A percentile compares a stretch with the other conserved stretches of the same genome.
Conservation (phyloP, 2,113 vertebrate genomes). For the Pitta sordida region DNA sequence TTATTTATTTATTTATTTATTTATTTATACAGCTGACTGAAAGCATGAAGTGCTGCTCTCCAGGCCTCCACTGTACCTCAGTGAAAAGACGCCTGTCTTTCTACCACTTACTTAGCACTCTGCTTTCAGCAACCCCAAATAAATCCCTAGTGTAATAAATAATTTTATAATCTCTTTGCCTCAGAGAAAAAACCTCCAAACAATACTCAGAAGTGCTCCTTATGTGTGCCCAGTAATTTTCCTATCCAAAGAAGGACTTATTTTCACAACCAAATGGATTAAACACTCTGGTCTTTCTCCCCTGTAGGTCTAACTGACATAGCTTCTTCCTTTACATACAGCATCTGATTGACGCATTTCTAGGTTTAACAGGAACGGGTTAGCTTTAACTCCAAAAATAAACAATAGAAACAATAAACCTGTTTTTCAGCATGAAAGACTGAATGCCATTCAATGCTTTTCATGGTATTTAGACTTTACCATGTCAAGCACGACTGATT, state of each 20-base stretch:
- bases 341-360: neutral
- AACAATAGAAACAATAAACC: neutral
- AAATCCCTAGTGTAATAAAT: neutral
- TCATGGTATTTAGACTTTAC: conserved; percentile 6
- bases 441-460: neutral
- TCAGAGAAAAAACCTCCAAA: neutral
- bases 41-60: neutral
- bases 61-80: neutral
- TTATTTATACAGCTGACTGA: neutral
- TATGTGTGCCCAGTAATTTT: neutral
- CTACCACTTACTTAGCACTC: neutral
- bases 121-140: neutral
- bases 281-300: neutral
- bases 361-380: neutral
- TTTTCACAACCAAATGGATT: neutral
- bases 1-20: too few relatives aligned
- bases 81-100: neutral
- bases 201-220: neutral
- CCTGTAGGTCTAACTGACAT: neutral
- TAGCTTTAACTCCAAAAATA: neutral
- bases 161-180: neutral
- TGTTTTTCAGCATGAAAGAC: neutral
- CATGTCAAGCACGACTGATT: neutral
- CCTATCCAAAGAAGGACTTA: neutral
- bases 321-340: neutral